Percentiles rank a stretch among this genome's conserved stretches.
Evolutionary conservation across 2,113 vertebrate genomes (phyloP).

Genomic region (Malurus cyaneus): DNA sequence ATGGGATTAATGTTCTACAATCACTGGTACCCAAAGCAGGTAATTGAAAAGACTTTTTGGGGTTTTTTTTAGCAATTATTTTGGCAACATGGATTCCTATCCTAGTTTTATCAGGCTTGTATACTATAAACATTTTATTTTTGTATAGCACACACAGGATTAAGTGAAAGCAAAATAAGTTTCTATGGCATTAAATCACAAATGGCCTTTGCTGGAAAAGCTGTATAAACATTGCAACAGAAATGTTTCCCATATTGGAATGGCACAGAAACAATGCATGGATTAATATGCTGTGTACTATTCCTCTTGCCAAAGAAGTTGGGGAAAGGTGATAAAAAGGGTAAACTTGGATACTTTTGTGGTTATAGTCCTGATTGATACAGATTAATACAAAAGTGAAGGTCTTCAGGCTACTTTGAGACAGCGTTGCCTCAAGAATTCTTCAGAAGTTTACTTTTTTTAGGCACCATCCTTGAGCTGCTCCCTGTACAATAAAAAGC

Average conservation of each 20-base stretch:
- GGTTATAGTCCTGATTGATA: not conserved
- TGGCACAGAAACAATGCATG: not conserved
- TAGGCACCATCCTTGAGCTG: not conserved
- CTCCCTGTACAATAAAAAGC: not conserved
- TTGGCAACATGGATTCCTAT: not conserved
- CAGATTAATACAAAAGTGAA: not conserved
- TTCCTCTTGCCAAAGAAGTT: not conserved
- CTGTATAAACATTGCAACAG: not conserved
- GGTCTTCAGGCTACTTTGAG: not conserved
- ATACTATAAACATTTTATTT: not conserved
- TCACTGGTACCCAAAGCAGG: not conserved
- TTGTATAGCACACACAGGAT: not conserved
- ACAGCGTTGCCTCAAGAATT: not conserved
- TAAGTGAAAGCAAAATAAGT: not conserved
- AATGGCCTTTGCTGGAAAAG: not conserved
- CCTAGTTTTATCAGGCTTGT: not conserved
- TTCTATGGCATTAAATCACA: not conserved
- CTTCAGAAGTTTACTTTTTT: not conserved
- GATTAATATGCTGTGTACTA: not conserved
- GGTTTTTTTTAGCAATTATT: not conserved
- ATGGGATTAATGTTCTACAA: not conserved
- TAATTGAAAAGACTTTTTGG: not conserved
- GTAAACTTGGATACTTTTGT: not conserved
- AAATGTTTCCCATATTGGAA: not conserved
- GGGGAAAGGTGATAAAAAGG: not conserved